These are phyloP conservation scores for Erebia epiphron DNA, from an alignment of 2,888 invertebrate genomes.

Conservation along the genomic window DNA sequence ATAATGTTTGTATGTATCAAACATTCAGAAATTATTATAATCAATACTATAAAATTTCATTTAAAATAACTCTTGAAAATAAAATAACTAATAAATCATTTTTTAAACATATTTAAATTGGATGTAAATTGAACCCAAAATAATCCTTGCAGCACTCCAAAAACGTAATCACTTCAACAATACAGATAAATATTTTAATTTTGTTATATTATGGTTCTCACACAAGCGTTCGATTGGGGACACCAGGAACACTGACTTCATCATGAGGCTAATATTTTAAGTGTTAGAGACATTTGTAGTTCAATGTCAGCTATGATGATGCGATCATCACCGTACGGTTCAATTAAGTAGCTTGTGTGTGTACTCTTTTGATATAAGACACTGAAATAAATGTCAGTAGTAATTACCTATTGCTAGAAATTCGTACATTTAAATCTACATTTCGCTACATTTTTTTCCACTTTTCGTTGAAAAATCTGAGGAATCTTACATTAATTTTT, in stretches of 20 bases:
- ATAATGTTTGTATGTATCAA: neutral
- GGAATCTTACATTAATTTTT: neutral
- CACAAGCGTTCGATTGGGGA: conserved; percentile 6
- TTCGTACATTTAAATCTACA: neutral
- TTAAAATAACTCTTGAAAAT: too few relatives aligned
- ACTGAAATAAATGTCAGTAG: neutral
- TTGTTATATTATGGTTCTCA: neutral
- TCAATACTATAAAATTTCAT: neutral
- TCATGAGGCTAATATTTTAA: conserved; percentile 8
- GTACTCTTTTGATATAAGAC: too few relatives aligned
- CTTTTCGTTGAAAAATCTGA: neutral
- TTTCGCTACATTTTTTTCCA: too few relatives aligned
- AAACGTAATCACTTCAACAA: neutral
- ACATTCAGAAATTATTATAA: too few relatives aligned
- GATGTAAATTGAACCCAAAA: neutral
- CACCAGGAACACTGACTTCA: conserved; percentile 28
- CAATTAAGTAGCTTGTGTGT: conserved; percentile 9
- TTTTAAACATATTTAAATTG: too few relatives aligned
- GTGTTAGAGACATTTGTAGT: conserved; percentile 28
- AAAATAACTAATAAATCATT: too few relatives aligned
- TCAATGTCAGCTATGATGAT: conserved; percentile 33
- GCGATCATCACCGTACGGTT: conserved; percentile 20
- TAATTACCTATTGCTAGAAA: neutral
- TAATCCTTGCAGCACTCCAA: neutral
- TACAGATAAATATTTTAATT: neutral